These are phyloP conservation scores for Porites lutea DNA, from an alignment of 64 coral and sea anemone species.

Conservation along the genomic window DNA sequence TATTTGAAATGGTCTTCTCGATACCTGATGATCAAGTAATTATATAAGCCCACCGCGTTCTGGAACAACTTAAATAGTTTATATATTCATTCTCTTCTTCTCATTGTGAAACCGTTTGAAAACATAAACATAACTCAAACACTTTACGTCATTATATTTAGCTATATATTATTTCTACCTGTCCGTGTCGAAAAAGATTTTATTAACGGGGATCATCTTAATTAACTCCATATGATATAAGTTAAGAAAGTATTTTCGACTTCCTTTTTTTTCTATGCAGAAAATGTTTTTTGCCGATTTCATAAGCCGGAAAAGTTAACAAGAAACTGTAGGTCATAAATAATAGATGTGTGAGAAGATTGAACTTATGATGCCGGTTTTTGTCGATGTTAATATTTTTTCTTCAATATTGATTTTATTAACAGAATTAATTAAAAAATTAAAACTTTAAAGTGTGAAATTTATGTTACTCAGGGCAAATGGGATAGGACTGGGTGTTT, in stretches of 20 bases:
- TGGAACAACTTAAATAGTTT: neutral
- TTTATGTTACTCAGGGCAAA: neutral
- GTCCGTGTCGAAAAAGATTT: too few relatives aligned
- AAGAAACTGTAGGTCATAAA: neutral
- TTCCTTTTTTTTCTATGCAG: too few relatives aligned
- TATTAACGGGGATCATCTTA: neutral
- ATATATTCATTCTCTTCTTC: neutral
- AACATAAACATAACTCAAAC: neutral
- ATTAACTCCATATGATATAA: neutral
- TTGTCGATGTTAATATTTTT: neutral
- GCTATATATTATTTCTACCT: too few relatives aligned
- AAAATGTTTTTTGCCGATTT: too few relatives aligned
- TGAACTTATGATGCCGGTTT: neutral
- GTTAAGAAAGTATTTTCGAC: neutral
- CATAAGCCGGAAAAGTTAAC: too few relatives aligned
- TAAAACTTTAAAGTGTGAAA: too few relatives aligned
- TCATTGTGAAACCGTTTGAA: neutral
- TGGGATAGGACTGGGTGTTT: neutral
- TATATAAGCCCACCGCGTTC: neutral
- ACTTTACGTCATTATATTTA: neutral
- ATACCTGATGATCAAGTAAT: too few relatives aligned
- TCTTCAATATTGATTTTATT: too few relatives aligned
- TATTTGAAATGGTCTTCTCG: constrained; percentile 9
- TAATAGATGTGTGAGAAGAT: neutral
- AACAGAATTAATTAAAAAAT: too few relatives aligned